These are phyloP conservation scores for Heterodera carotae DNA, from an alignment of 1,140 invertebrate species.

Conservation along the genomic window DNA sequence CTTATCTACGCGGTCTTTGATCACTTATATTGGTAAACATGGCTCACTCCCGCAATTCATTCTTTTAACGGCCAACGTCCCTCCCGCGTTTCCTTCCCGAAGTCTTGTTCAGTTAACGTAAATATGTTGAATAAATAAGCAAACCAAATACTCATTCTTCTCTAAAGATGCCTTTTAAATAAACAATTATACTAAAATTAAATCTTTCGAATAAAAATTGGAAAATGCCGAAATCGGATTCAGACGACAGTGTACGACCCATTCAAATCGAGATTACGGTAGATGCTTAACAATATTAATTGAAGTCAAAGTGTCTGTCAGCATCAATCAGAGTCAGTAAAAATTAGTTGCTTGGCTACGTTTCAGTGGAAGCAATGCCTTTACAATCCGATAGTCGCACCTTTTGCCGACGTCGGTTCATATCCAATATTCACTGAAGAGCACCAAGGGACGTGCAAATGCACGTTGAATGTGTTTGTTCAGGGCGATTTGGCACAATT, in stretches of 20 bases:
- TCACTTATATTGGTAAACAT: no score
- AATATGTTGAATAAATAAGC: no score
- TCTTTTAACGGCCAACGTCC: neutral
- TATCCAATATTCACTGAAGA: slow-evolving; percentile 1
- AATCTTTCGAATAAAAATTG: no score
- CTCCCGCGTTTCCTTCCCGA: neutral
- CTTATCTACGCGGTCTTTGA: neutral
- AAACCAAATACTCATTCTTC: no score
- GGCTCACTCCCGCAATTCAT: neutral
- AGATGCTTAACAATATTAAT: neutral
- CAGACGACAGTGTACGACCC: neutral
- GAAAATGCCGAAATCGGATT: neutral
- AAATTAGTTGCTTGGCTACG: neutral
- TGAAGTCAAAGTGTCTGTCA: no score
- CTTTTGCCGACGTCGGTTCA: slow-evolving; percentile 2
- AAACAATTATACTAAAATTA: no score
- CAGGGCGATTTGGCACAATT: neutral
- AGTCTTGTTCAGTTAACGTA: no score
- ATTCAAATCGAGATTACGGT: neutral
- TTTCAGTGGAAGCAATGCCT: slow-evolving; percentile 12
- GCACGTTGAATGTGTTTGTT: neutral
- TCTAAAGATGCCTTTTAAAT: no score
- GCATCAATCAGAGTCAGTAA: no score
- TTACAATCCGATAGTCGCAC: neutral
- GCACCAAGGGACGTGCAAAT: neutral